These are phyloP conservation scores for Theretra japonica DNA, from an alignment of 2,888 invertebrate species.

Conservation along the genomic window DNA sequence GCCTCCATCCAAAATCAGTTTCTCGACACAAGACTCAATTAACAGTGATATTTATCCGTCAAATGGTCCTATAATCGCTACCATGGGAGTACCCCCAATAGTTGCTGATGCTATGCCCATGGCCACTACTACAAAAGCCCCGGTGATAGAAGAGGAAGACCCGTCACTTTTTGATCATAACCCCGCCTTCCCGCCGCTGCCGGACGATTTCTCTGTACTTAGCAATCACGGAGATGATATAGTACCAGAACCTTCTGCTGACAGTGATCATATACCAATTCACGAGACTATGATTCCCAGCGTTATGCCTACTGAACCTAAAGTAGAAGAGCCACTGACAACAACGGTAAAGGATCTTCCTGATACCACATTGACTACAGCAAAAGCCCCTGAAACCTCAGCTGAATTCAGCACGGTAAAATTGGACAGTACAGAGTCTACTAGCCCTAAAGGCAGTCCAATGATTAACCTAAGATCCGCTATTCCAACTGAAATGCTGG, in stretches of 20 bases:
- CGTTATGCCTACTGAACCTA: conserved; percentile 46
- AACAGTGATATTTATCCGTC: conserved; percentile 67
- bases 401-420: conserved; percentile 36
- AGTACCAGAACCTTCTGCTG: conserved; percentile 63
- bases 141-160: conserved; percentile 75
- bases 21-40: conserved; percentile 70
- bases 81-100: conserved; percentile 57
- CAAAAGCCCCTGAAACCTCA: conserved; percentile 45
- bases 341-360: conserved; percentile 52
- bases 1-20: conserved; percentile 72
- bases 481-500: conserved; percentile 70
- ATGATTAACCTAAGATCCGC: conserved; percentile 72
- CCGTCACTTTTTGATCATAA: conserved; percentile 68
- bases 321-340: conserved; percentile 49
- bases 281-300: conserved; percentile 57
- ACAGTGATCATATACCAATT: conserved; percentile 58
- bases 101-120: conserved; percentile 48
- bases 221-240: conserved; percentile 75
- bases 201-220: conserved; percentile 73
- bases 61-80: conserved; percentile 59
- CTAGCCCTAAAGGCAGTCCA: conserved; percentile 57
- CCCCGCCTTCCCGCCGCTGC: conserved; percentile 78
- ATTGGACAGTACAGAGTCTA: conserved; percentile 20
- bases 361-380: conserved; percentile 51
- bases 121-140: conserved; percentile 62